These are phyloP conservation scores for Sesamia inferens DNA, from an alignment of 2,888 invertebrate genomes.

Conservation along the genomic window DNA sequence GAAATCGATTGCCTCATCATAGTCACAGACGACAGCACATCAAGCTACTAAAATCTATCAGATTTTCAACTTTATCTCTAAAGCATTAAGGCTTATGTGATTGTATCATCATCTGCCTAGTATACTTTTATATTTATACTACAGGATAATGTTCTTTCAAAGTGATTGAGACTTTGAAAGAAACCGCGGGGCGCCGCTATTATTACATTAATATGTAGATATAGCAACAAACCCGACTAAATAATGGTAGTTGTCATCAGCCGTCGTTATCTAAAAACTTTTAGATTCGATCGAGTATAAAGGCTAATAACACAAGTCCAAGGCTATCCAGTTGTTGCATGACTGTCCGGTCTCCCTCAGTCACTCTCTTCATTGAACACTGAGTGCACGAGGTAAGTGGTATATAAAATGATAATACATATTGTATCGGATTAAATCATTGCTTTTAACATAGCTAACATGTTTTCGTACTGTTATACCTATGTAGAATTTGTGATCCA, in stretches of 20 bases:
- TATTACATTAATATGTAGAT: neutral
- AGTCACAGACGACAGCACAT: no score
- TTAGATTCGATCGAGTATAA: slow-evolving; percentile 47
- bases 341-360: slow-evolving; percentile 24
- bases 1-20: neutral
- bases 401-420: neutral
- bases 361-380: slow-evolving; percentile 23
- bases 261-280: slow-evolving; percentile 35
- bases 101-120: no score
- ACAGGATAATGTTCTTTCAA: no score
- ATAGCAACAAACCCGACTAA: slow-evolving; percentile 11
- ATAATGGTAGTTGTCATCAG: neutral
- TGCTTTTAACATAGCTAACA: neutral
- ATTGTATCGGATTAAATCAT: neutral
- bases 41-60: no score
- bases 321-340: slow-evolving; percentile 52
- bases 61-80: no score
- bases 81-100: no score
- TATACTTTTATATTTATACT: no score
- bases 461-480: slow-evolving; percentile 4
- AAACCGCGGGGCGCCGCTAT: neutral
- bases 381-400: slow-evolving; percentile 38
- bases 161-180: no score
- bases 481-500: neutral
- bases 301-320: slow-evolving; percentile 57